A percentile compares a stretch with the other conserved stretches of the same genome.
phyloP scores from a whole-genome alignment of 2,888 invertebrate species.

The Agrotis exclamationis region DNA sequence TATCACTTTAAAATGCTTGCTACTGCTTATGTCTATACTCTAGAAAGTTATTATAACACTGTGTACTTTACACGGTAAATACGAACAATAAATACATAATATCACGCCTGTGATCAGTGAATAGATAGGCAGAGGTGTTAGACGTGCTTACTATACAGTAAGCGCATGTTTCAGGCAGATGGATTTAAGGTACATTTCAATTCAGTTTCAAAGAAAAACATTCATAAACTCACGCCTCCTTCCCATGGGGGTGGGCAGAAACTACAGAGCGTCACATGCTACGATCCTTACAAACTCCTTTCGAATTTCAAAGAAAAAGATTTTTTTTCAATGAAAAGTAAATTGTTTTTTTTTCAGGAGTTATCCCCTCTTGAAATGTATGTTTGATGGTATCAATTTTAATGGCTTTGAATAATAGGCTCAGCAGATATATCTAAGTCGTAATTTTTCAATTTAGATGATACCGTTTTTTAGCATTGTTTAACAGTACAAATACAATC shows the following conservation, averaged over 20 bases:
- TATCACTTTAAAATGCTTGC: slow-evolving; percentile 6
- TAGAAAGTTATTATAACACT: slow-evolving; percentile 15
- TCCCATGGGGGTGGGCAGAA: no score
- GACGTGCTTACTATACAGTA: no score
- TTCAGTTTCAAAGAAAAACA: no score
- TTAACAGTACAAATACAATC: background rate
- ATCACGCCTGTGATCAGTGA: background rate
- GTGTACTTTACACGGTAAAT: background rate
- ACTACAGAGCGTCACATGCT: no score
- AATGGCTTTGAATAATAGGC: no score
- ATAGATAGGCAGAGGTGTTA: background rate
- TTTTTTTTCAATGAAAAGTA: no score
- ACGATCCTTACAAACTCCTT: no score
- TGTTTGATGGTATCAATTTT: background rate
- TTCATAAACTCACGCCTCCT: no score
- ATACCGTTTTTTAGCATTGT: background rate
- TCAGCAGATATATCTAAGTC: background rate
- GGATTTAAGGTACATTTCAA: no score
- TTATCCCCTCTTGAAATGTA: background rate
- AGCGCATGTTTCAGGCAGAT: background rate
- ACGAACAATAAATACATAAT: background rate
- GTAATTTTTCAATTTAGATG: background rate
- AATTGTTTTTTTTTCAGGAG: no score
- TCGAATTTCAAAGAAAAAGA: no score
- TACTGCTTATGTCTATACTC: background rate